Conservation (phyloP, 23 tunicate genomes). For the Ascidia mentula region DNA sequence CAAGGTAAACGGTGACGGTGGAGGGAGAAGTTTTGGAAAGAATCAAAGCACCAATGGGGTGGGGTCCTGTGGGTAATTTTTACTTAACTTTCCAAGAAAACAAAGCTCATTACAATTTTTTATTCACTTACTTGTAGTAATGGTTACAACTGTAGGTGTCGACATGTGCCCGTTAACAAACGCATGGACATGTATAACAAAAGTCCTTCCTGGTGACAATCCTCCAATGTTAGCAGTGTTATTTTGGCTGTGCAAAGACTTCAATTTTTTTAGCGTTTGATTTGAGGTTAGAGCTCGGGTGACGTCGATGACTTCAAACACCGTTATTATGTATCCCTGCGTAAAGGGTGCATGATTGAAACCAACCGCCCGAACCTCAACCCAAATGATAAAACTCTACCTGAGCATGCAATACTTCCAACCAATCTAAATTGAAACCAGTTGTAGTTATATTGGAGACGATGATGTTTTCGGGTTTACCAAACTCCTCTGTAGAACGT, state of each 20-base stretch:
- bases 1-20: background rate
- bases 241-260: background rate
- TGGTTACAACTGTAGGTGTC: background rate
- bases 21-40: background rate
- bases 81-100: background rate
- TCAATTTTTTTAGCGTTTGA: background rate
- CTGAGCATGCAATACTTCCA: conserved; percentile 20
- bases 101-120: too few relatives aligned
- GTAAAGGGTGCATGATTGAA: background rate
- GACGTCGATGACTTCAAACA: background rate
- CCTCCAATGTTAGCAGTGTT: background rate
- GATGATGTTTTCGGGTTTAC: conserved; percentile 18
- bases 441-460: background rate
- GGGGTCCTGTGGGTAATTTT: background rate
- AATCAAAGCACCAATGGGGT: background rate
- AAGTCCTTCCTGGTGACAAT: conserved; percentile 11
- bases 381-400: background rate
- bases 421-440: conserved; percentile 22
- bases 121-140: conserved; percentile 11
- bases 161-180: conserved; percentile 24
- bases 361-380: background rate
- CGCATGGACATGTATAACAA: conserved; percentile 16
- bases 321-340: conserved; percentile 21
- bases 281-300: background rate
- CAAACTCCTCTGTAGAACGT: conserved; percentile 28